These are phyloP conservation scores for Halichoerus grypus DNA, from an alignment of 2,113 vertebrate species.

Conservation along the genomic window DNA sequence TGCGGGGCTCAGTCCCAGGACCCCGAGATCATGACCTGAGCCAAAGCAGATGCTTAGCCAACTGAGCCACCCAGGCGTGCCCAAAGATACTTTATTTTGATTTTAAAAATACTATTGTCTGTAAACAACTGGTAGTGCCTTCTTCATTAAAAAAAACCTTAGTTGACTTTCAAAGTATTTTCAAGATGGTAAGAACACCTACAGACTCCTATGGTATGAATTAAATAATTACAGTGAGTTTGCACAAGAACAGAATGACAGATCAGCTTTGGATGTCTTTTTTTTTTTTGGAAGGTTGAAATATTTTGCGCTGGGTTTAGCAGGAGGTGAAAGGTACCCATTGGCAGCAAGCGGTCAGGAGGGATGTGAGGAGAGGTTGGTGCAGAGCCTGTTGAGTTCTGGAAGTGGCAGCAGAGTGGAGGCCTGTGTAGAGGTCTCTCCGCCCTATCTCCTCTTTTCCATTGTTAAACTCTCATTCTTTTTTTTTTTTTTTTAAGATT, in stretches of 20 bases:
- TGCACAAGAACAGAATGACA: background rate
- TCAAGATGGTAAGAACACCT: background rate
- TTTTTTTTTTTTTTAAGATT: too few species aligned
- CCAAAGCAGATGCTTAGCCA: background rate
- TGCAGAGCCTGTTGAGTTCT: background rate
- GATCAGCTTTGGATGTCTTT: background rate
- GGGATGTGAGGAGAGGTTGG: background rate
- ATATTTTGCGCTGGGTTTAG: background rate
- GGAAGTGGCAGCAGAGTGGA: background rate
- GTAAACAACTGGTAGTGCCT: background rate
- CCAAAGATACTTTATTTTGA: background rate
- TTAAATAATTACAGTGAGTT: background rate
- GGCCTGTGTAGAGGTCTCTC: background rate
- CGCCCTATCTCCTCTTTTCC: background rate
- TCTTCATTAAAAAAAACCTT: background rate
- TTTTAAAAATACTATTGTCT: background rate
- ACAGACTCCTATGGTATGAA: background rate
- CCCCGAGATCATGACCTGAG: too few species aligned
- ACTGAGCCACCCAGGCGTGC: background rate
- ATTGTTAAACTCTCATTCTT: background rate
- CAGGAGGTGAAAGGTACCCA: background rate
- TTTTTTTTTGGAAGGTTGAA: background rate
- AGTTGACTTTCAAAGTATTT: conserved; percentile 30
- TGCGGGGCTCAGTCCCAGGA: too few species aligned
- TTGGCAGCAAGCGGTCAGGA: background rate